phyloP scores from a whole-genome alignment of 2,797 vertebrate genomes.

The Mallotus villosus region DNA sequence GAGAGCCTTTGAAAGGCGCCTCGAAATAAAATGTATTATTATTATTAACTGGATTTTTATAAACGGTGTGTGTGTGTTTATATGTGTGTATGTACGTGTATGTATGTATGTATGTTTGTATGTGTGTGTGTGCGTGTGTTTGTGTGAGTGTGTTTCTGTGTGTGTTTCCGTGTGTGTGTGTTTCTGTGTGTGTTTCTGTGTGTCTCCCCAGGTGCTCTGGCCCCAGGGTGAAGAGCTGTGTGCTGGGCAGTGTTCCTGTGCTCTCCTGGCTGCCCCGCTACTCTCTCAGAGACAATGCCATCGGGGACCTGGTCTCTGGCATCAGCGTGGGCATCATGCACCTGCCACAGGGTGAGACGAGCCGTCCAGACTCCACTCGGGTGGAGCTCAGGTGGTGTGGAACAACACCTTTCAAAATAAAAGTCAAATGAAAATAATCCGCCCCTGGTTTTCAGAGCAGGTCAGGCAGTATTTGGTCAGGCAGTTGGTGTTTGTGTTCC shows the following conservation, averaged over 20 bases:
- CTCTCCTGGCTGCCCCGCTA: constrained; percentile 88
- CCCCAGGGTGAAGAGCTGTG: constrained; percentile 65
- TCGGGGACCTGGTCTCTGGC: constrained; percentile 87
- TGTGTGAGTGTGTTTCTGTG: not conserved
- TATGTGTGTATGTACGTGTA: not conserved
- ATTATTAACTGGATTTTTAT: too few species aligned
- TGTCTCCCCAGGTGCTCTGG: constrained; percentile 64
- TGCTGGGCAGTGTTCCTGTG: constrained; percentile 79
- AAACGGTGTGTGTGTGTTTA: not conserved
- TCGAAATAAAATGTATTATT: too few species aligned
- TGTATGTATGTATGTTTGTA: not conserved
- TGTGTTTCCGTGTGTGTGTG: not conserved
- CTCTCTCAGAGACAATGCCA: constrained; percentile 79
- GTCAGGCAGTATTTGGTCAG: too few species aligned
- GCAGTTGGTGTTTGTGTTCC: too few species aligned
- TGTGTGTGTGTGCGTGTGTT: not conserved
- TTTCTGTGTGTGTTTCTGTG: not conserved
- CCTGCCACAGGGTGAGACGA: constrained; percentile 83
- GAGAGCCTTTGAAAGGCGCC: too few species aligned
- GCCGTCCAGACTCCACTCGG: too few species aligned
- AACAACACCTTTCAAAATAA: too few species aligned
- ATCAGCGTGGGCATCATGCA: constrained; percentile 88
- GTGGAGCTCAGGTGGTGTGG: too few species aligned
- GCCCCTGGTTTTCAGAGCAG: too few species aligned
- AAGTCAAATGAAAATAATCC: too few species aligned